Conservation (phyloP, 2,888 invertebrate species). For the Habroteleia sp. region DNA sequence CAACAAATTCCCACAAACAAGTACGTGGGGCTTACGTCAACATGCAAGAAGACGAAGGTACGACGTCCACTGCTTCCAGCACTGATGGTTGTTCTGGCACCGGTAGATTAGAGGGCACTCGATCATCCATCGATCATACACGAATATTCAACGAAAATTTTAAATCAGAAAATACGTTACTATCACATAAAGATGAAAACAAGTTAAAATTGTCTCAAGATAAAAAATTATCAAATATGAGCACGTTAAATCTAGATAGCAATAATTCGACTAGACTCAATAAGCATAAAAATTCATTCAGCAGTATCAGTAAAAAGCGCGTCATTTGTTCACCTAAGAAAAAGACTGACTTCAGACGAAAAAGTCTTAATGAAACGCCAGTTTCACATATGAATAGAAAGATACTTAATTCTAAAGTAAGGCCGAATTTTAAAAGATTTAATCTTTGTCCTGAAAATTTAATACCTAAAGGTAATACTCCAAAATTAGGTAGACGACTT, state of each 20-base stretch:
- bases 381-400: constrained; percentile 43
- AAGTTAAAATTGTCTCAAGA: constrained; percentile 2
- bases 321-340: constrained; percentile 29
- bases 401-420: constrained; percentile 51
- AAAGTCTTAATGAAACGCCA: constrained; percentile 41
- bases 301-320: constrained; percentile 26
- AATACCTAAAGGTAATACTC: constrained; percentile 73
- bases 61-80: constrained; percentile 79
- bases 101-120: constrained; percentile 72
- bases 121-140: constrained; percentile 54
- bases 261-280: constrained; percentile 10
- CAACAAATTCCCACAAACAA: constrained; percentile 80
- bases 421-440: constrained; percentile 70
- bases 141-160: constrained; percentile 45
- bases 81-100: constrained; percentile 73
- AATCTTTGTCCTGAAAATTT: constrained; percentile 68
- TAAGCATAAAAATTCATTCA: constrained; percentile 22
- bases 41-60: constrained; percentile 89
- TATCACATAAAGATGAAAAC: constrained; percentile 43
- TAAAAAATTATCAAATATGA: constrained; percentile 8
- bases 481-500: constrained; percentile 75
- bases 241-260: background rate
- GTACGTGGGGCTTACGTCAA: constrained; percentile 87
- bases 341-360: constrained; percentile 24
- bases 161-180: constrained; percentile 64